Conservation (phyloP, 2,888 invertebrate species). For the Notocelia uddmanniana region DNA sequence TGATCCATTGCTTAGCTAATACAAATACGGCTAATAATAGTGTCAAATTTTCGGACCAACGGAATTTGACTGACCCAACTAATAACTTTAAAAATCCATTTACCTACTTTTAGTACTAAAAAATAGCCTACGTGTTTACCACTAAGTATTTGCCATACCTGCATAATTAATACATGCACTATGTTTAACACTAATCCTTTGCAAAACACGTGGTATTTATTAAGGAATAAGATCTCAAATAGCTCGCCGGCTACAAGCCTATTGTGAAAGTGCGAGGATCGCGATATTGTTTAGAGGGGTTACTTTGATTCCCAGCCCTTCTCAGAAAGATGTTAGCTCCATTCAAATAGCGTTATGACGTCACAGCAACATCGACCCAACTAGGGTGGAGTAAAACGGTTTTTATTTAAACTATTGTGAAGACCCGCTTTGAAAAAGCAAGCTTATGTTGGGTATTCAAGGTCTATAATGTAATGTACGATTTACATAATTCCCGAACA, state of each 20-base stretch:
- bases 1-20: too few species aligned
- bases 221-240: conserved; percentile 9
- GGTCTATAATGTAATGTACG: not conserved
- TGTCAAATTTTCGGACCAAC: too few species aligned
- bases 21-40: too few species aligned
- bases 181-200: not conserved
- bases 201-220: conserved; percentile 1
- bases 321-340: conserved; percentile 41
- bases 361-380: conserved; percentile 27
- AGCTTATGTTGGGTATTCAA: not conserved
- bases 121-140: not conserved
- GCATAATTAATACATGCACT: conserved; percentile 39
- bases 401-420: conserved; percentile 37
- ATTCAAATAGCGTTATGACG: conserved; percentile 39
- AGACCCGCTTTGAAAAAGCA: conserved; percentile 6
- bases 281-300: conserved; percentile 38
- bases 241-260: not conserved
- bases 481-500: not conserved
- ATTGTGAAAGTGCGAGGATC: conserved; percentile 33
- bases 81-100: not conserved
- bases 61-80: too few species aligned
- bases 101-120: not conserved
- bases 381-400: conserved; percentile 36
- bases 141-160: conserved; percentile 14
- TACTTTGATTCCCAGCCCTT: conserved; percentile 40